A percentile compares a stretch with the other conserved stretches of the same genome.
Conservation (phyloP, 2,888 invertebrate species). For the Selenia dentaria region DNA sequence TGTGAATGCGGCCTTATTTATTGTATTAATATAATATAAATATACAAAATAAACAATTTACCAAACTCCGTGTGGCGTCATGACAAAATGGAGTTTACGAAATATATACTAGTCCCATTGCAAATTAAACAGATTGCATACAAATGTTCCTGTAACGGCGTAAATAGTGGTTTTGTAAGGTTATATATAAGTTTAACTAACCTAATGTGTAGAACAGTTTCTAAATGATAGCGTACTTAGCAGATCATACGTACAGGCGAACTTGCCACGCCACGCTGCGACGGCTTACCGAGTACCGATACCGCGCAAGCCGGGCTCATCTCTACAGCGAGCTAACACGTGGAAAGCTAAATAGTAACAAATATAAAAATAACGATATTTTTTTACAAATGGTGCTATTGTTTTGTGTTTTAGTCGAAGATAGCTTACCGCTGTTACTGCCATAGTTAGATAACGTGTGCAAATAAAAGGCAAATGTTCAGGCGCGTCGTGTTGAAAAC, state of each 20-base stretch:
- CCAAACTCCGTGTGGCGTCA: slow-evolving; percentile 57
- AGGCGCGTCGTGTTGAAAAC: slow-evolving; percentile 46
- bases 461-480: slow-evolving; percentile 27
- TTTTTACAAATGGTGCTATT: slow-evolving; percentile 83
- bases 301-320: slow-evolving; percentile 1
- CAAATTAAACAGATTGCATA: slow-evolving; percentile 78
- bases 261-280: slow-evolving; percentile 49
- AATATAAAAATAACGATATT: slow-evolving; percentile 61
- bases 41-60: slow-evolving; percentile 49
- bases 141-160: slow-evolving; percentile 81
- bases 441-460: slow-evolving; percentile 55
- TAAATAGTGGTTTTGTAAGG: slow-evolving; percentile 70
- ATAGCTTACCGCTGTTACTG: slow-evolving; percentile 72
- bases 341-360: slow-evolving; percentile 47
- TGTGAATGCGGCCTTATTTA: slow-evolving; percentile 76
- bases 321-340: slow-evolving; percentile 34
- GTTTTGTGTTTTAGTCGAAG: slow-evolving; percentile 76
- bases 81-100: slow-evolving; percentile 58
- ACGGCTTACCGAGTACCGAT: slow-evolving; percentile 36
- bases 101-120: slow-evolving; percentile 81
- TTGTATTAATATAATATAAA: slow-evolving; percentile 52
- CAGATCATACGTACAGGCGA: slow-evolving; percentile 31
- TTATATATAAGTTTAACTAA: slow-evolving; percentile 67
- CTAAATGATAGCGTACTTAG: slow-evolving; percentile 42
- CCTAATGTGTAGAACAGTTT: slow-evolving; percentile 57